Evolutionary conservation across 1,140 invertebrate genomes (phyloP).

Genomic region (Notospermus geniculatus): DNA sequence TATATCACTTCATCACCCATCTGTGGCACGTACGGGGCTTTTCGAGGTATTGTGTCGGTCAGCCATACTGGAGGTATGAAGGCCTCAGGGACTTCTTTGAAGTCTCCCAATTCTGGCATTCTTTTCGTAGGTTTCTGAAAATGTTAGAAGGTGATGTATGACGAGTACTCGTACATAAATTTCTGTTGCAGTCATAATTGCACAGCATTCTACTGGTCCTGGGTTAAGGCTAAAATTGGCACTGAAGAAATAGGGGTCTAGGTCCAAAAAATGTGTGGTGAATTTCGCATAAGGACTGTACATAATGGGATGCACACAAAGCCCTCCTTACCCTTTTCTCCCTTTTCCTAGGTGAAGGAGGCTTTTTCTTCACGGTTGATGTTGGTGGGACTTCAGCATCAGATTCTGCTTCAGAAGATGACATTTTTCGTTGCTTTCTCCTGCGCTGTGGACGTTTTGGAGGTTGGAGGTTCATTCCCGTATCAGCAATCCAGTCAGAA

Average conservation of each 20-base stretch:
- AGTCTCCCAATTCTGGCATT: background rate
- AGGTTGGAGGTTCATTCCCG: slow-evolving; percentile 72
- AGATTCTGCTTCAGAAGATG: slow-evolving; percentile 47
- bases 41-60: slow-evolving; percentile 83
- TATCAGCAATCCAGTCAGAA: slow-evolving; percentile 90
- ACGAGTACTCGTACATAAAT: no score
- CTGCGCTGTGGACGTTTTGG: slow-evolving; percentile 43
- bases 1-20: slow-evolving; percentile 96
- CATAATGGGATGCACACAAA: no score
- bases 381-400: slow-evolving; percentile 21
- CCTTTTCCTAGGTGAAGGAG: slow-evolving; percentile 16
- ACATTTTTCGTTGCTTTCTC: slow-evolving; percentile 30
- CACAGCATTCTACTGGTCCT: no score
- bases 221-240: no score
- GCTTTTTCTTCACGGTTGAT: background rate
- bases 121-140: slow-evolving; percentile 1
- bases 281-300: no score
- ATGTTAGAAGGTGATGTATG: no score
- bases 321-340: slow-evolving; percentile 6
- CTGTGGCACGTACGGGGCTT: slow-evolving; percentile 96
- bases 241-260: no score
- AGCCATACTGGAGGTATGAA: slow-evolving; percentile 92
- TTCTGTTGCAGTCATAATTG: no score
- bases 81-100: slow-evolving; percentile 30
- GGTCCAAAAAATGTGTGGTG: no score